These are phyloP conservation scores for Drosophila bocqueti DNA, from an alignment of 1,140 invertebrate genomes.

Conservation along the genomic window DNA sequence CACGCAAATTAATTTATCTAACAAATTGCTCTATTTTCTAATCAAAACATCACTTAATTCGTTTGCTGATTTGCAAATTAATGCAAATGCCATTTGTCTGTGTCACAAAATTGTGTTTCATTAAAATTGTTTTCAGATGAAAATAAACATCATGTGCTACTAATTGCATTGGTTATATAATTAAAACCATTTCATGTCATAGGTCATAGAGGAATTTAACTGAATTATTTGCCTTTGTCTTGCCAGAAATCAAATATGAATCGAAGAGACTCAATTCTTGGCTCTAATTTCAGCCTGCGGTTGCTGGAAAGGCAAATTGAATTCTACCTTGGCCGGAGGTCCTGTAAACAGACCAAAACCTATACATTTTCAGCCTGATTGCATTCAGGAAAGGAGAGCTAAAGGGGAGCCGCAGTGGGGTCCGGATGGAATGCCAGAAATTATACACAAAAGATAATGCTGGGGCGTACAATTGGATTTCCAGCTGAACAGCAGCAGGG, in stretches of 20 bases:
- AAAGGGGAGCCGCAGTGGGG: background rate
- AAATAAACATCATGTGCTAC: background rate
- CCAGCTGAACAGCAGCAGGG: slow-evolving; percentile 37
- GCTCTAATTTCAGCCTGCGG: slow-evolving; percentile 29
- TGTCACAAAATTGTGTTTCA: background rate
- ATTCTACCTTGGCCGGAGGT: slow-evolving; percentile 22
- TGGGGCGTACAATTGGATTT: slow-evolving; percentile 72
- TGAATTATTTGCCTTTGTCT: slow-evolving; percentile 22
- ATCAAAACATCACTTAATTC: slow-evolving; percentile 3
- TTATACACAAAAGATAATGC: slow-evolving; percentile 69
- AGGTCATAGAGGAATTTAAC: background rate
- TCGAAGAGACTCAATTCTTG: slow-evolving; percentile 4
- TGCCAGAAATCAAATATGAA: background rate
- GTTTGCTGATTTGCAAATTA: slow-evolving; percentile 1
- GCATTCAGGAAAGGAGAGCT: slow-evolving; percentile 1
- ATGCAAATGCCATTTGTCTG: background rate
- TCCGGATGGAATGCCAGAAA: slow-evolving; percentile 39
- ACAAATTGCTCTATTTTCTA: background rate
- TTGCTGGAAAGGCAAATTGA: slow-evolving; percentile 43
- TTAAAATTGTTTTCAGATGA: background rate
- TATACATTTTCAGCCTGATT: slow-evolving; percentile 53
- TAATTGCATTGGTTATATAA: slow-evolving; percentile 17
- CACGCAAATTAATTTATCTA: background rate
- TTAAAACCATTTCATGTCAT: background rate
- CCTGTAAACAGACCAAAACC: slow-evolving; percentile 33